Conservation (phyloP, 2,888 invertebrate genomes). For the Melanostoma scalare region DNA sequence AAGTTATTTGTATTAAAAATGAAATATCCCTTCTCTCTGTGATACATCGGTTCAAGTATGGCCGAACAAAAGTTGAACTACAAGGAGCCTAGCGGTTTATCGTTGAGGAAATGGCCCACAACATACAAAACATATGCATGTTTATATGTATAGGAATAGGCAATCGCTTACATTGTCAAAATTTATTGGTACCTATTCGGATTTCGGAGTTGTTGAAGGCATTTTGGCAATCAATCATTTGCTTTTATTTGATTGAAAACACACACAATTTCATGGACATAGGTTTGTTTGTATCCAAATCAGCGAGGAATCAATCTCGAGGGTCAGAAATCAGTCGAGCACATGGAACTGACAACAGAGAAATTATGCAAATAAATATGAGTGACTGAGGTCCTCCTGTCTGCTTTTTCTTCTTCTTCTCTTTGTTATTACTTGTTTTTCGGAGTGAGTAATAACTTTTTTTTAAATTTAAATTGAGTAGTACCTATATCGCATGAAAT, state of each 20-base stretch:
- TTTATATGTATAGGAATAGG: not conserved
- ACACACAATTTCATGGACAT: constrained; percentile 12
- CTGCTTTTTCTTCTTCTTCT: too few species aligned
- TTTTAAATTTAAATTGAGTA: too few species aligned
- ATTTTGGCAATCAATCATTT: constrained; percentile 22
- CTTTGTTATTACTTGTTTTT: too few species aligned
- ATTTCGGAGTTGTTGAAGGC: not conserved
- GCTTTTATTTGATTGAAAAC: constrained; percentile 28
- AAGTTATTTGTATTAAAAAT: not conserved
- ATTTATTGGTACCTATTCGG: constrained; percentile 13
- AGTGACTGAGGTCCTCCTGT: not conserved
- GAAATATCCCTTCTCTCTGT: not conserved
- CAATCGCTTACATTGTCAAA: constrained; percentile 14
- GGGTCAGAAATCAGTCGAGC: constrained; percentile 21
- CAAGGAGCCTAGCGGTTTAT: not conserved
- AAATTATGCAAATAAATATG: constrained; percentile 33
- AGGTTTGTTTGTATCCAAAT: constrained; percentile 13
- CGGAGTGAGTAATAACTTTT: too few species aligned
- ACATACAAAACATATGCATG: not conserved
- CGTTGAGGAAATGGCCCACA: not conserved
- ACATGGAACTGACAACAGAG: constrained; percentile 25
- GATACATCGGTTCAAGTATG: not conserved
- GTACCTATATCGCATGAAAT: too few species aligned
- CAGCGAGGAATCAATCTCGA: constrained; percentile 26
- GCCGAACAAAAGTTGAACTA: constrained; percentile 3